Evolutionary conservation across 2,113 vertebrate genomes (phyloP).

Genomic region (Neodon shergylaensis): DNA sequence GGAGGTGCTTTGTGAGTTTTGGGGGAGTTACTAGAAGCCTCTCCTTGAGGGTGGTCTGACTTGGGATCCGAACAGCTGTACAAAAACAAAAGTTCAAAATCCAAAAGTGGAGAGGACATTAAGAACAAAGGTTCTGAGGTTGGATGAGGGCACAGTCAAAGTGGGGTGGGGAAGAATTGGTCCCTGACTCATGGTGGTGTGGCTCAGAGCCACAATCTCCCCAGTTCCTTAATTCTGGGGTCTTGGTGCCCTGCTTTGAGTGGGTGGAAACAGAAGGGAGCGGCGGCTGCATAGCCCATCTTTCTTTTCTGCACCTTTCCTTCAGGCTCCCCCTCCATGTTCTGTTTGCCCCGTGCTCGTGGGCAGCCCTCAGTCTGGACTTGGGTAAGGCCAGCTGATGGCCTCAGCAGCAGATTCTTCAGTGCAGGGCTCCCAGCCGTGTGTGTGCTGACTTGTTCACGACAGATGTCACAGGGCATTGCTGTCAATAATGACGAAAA

Average conservation of each 20-base stretch:
- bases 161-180: background rate
- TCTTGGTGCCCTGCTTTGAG: background rate
- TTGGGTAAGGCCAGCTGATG: background rate
- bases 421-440: background rate
- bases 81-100: background rate
- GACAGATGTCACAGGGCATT: rapidly evolving
- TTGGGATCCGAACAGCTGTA: background rate
- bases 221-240: background rate
- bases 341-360: background rate
- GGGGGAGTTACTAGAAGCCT: background rate
- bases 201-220: background rate
- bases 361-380: background rate
- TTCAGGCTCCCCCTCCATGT: background rate
- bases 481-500: background rate
- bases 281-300: no score
- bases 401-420: background rate
- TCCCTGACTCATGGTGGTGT: background rate
- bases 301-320: background rate
- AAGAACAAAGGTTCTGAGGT: background rate
- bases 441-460: no score
- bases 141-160: background rate
- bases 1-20: no score
- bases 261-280: background rate
- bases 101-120: background rate
- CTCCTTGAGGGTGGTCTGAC: background rate